phyloP scores from a whole-genome alignment of 2,113 vertebrate genomes.

The Anthoscopus minutus region DNA sequence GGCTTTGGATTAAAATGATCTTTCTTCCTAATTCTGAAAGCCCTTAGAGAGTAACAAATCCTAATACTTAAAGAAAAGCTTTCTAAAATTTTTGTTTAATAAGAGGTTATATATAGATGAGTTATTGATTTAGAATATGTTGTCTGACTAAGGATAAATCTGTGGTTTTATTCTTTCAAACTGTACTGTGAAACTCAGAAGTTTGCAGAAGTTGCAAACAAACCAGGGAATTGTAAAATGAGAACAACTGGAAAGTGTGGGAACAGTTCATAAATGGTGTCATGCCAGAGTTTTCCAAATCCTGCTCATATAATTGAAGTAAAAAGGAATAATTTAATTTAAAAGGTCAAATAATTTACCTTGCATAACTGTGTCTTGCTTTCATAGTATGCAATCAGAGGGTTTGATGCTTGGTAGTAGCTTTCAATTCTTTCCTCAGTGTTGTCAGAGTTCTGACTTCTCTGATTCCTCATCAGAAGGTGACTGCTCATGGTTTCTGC shows the following conservation, averaged over 20 bases:
- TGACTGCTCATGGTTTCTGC: constrained; percentile 79
- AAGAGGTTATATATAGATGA: neutral
- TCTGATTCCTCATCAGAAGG: constrained; percentile 63
- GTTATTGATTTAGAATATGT: neutral
- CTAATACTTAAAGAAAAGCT: neutral
- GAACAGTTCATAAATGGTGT: neutral
- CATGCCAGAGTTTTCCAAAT: neutral
- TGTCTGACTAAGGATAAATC: neutral
- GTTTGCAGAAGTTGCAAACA: neutral
- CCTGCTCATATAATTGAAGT: neutral
- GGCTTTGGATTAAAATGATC: neutral
- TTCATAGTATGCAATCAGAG: constrained; percentile 78
- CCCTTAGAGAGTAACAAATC: neutral
- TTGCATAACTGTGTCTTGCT: constrained; percentile 75
- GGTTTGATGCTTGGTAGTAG: constrained; percentile 71
- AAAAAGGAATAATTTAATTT: neutral
- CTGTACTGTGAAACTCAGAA: neutral
- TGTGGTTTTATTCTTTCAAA: neutral
- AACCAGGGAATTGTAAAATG: neutral
- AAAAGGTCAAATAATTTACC: constrained; percentile 64
- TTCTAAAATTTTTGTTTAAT: neutral
- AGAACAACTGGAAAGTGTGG: neutral
- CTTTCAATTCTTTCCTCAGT: constrained; percentile 64
- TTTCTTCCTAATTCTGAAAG: neutral
- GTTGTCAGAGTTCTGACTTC: neutral